Percentiles rank a stretch among this genome's conserved stretches.
phyloP scores from a whole-genome alignment of 2,797 vertebrate species.

The Anableps anableps region DNA sequence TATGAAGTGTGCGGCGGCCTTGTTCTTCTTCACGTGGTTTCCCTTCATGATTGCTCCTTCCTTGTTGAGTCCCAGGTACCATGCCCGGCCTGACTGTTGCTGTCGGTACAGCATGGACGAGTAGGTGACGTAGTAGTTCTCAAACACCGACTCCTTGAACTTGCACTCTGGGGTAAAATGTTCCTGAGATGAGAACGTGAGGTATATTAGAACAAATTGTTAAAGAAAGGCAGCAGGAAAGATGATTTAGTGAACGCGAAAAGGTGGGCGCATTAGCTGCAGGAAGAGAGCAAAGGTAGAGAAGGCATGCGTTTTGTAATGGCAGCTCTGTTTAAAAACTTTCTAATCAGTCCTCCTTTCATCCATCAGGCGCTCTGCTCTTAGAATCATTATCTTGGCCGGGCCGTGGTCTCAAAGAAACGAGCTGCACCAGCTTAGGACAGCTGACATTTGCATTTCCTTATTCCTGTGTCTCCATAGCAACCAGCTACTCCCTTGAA shows the following conservation, averaged over 20 bases:
- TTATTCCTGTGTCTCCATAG: constrained; percentile 75
- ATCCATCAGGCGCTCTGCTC: constrained; percentile 43
- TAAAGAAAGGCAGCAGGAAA: constrained; percentile 37
- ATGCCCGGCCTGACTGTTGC: constrained; percentile 94
- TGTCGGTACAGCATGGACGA: constrained; percentile 99
- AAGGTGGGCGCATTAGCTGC: neutral
- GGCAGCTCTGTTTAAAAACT: constrained; percentile 32
- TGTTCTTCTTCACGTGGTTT: constrained; percentile 98
- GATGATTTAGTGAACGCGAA: constrained; percentile 20
- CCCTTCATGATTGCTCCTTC: constrained; percentile 99
- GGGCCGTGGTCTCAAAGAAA: constrained; percentile 51
- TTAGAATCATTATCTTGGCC: constrained; percentile 59
- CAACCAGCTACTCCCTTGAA: constrained; percentile 78
- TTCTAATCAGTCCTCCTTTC: constrained; percentile 42
- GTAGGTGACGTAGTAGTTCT: constrained; percentile 99
- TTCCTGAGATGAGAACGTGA: constrained; percentile 81
- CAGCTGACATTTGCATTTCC: constrained; percentile 79
- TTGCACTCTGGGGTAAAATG: constrained; percentile 99
- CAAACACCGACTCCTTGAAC: constrained; percentile 99
- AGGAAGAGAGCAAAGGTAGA: constrained; percentile 18
- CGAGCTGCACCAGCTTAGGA: constrained; percentile 72
- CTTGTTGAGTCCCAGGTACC: constrained; percentile 99
- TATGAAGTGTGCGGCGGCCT: constrained; percentile 97
- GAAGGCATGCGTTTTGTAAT: constrained; percentile 1
- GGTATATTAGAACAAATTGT: constrained; percentile 40